Evolutionary conservation across 2,113 vertebrate genomes (phyloP), one percentile per base, ranked within the genome.

Genomic region (Rhinichthys klamathensis): DNA sequence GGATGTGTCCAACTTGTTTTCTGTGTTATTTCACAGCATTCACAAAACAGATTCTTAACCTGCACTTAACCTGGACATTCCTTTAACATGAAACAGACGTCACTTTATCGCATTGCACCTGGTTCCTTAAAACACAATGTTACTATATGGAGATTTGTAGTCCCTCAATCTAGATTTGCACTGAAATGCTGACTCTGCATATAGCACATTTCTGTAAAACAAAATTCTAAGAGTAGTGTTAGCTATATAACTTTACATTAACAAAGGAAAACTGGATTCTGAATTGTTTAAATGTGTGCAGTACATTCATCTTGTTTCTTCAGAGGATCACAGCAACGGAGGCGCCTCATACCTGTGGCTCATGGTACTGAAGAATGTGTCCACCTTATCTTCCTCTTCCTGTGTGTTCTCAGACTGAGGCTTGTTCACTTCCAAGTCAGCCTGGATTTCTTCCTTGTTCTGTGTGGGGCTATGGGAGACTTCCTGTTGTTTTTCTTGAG

Each of bases 341-440:
- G 80, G 88, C 81, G 91, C 89, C 78, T 90, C 92, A 82, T 98
- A 99, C 98, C 98, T 99, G 94, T 97, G 96, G 89, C 95, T 96
- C 98, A 99, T 99, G 91, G 95, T 95, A 91, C 96, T 98, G 93
- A 99, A 99, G 94, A 99, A 99, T 23, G 98, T 99, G 38, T 97
- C 94, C 93, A 96, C 93, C 82, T 92, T 90, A 87, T 95, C 94
- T 49, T 88, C 89, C 76, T 93, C 91, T 82, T 94, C 87, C 86
- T 84, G 49, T 58, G 87, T 85, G 77, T 70, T 67, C 69, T 86
- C 87, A 7, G 61, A 83, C 11, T 81, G 60, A 4, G 60, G 65
- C 83, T 91, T 86, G 21, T 89, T 88, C 65, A 85, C 84, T 77
- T 87, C 89, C 27, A 75, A 69, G 44, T 27, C 44, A 9, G 30